Percentiles rank a stretch among this genome's conserved stretches.
Conservation (phyloP, 2,888 invertebrate species). For the Hemicrepidius hirtus region DNA sequence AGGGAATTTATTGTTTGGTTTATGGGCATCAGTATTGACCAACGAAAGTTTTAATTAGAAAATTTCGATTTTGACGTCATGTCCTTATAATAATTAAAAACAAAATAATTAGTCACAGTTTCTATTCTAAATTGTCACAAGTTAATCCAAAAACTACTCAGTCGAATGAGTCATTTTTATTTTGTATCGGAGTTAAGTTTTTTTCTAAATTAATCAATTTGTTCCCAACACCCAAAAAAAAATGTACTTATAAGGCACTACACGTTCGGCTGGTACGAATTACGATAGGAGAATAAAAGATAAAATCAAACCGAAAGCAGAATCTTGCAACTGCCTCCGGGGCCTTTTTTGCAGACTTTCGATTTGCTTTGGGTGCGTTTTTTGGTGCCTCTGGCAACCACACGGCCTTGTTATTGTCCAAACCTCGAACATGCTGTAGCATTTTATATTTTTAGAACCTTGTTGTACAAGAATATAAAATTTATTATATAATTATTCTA, state of each 20-base stretch:
- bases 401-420: conserved; percentile 17
- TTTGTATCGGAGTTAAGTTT: background rate
- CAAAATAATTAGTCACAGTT: background rate
- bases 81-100: no score
- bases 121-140: background rate
- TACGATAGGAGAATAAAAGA: conserved; percentile 13
- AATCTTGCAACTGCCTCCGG: conserved; percentile 12
- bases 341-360: conserved; percentile 21
- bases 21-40: background rate
- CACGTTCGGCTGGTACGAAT: conserved; percentile 17
- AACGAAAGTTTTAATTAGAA: background rate
- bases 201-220: background rate
- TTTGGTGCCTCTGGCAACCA: conserved; percentile 14
- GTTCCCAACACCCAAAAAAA: background rate
- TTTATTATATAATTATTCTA: background rate
- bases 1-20: conserved; percentile 22
- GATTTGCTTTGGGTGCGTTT: conserved; percentile 22
- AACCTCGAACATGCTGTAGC: conserved; percentile 4
- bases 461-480: background rate
- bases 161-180: background rate
- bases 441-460: conserved; percentile 22
- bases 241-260: conserved; percentile 10
- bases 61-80: no score
- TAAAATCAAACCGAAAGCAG: conserved; percentile 19
- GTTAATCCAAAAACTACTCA: background rate